Evolutionary conservation across 2,888 invertebrate species (phyloP), one percentile per base, ranked within the genome.

Genomic region (Prosapia bicincta): DNA sequence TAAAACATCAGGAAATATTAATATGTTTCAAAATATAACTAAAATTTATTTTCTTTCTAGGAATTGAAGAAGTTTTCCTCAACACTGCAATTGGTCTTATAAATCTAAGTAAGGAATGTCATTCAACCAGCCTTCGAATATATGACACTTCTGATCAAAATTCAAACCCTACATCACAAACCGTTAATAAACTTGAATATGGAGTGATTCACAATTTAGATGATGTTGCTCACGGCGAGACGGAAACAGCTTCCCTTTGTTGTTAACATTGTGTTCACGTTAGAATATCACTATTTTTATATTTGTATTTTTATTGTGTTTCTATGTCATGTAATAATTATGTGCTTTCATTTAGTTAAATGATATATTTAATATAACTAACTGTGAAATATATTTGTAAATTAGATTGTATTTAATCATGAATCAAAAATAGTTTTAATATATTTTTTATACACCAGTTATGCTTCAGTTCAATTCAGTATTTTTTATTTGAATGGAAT

Each of bases 21-120:
- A n/a, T n/a, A n/a, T n/a, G n/a, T n/a, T n/a, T n/a, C n/a, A n/a
- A n/a, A n/a, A n/a, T n/a, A n/a, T n/a, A n/a, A n/a, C n/a, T n/a
- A n/a, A n/a, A n/a, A n/a, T n/a, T n/a, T n/a, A n/a, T n/a, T n/a
- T n/a, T 20, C 3, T 20, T 54, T 75, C 74, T 85, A 89, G 88
- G 94, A 0, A 89, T 94, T 71, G 92, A 92, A 81, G 89, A 91
- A 79, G 90, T 94, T 30, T 94, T 95, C 83, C 84, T 90, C 38
- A 88, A 87, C 74, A 89, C 91, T 0, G 93, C 93, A 0, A 83
- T 87, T 26, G 89, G 90, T 0, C 84, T 94, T 13, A 85, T 91
- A 9, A 87, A 87, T 76, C 82, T 91, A 71, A 78, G 78, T 30
- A 73, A 79, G 25, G 79, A 80, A 69, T 74, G 79, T 25, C 15